Evolutionary conservation across 30 jellyfish, hydroid and myxozoan genomes (phyloP).

Genomic region (Rhopilema esculentum): DNA sequence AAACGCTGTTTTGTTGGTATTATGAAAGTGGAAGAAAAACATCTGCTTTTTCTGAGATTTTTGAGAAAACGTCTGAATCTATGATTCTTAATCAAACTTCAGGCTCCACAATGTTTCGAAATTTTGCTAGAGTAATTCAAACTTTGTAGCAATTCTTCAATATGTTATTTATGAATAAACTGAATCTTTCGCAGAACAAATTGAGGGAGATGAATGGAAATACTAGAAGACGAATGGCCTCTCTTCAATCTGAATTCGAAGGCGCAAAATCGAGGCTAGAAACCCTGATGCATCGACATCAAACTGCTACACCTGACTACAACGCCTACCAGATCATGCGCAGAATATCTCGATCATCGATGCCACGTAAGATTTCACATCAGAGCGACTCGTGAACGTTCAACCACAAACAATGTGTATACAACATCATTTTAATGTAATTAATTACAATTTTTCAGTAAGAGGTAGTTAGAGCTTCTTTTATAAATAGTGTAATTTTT

Average conservation of each 20-base stretch:
- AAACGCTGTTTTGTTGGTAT: too few relatives aligned
- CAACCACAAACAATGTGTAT: background rate
- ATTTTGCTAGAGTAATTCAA: too few relatives aligned
- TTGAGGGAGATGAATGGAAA: constrained; percentile 56
- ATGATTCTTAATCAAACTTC: too few relatives aligned
- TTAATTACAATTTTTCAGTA: background rate
- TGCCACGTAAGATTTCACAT: constrained; percentile 63
- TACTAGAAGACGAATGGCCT: constrained; percentile 72
- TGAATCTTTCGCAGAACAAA: constrained; percentile 43
- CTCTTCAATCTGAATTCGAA: constrained; percentile 71
- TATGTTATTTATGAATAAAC: too few relatives aligned
- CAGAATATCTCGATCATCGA: constrained; percentile 53
- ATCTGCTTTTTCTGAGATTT: too few relatives aligned
- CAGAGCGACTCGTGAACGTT: constrained; percentile 7
- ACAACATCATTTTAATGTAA: background rate
- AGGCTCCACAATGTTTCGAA: too few relatives aligned
- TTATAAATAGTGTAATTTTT: background rate
- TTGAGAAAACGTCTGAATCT: too few relatives aligned
- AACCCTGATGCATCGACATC: constrained; percentile 57
- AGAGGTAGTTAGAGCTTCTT: background rate
- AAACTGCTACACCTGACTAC: constrained; percentile 73
- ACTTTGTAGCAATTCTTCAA: too few relatives aligned
- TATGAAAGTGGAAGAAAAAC: too few relatives aligned
- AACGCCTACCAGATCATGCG: constrained; percentile 83
- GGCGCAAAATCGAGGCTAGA: constrained; percentile 77